Base-by-base conservation (phyloP, 2,888 invertebrate species). In the Agrypnus murinus region DNA sequence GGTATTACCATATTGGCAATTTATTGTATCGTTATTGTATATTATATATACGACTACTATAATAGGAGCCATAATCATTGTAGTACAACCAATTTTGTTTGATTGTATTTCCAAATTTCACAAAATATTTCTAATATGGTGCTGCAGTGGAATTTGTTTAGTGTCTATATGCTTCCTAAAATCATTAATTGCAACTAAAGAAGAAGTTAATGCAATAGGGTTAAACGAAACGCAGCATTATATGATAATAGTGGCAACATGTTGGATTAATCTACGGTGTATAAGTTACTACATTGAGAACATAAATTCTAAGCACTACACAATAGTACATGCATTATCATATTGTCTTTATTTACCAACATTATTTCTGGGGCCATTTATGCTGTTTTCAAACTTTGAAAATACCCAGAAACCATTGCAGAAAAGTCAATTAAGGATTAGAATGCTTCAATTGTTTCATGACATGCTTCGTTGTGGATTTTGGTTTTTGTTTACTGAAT, bases 321-420 rank as follows among this genome's bases (percentile, higher is more conserved):
- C 70, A 73, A 75, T 89, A 1, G 74, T 87, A 60, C 87, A 90
- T 73, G 88, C 92, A 78, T 82, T 93, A 59, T 91, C 92, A 15
- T 97, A 96, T 83, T 89, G 91, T 68, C 88, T 96, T 58, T 97
- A 97, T 84, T 87, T 95, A 62, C 97, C 97, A 15, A 87, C 92
- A n/a, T 86, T 95, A 69, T 92, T 93, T 78, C 88, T 91, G 77
- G 97, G 97, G 14, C 97, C 97, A n/a, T 88, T 96, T 65, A 89
- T 96, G 77, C 86, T 92, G 6, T 96, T 92, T 85, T 87, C 90
- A 75, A 90, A 93, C 69, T 97, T 93, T 86, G 86, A 86, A 75
- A 86, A 80, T 64, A 86, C 84, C 82, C 86, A 86, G 76, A 72
- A 76, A 36, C 43, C 64, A 57, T 74, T 60, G n/a, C 19, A 50